These are phyloP conservation scores for Anguilla japonica DNA, from an alignment of 2,113 vertebrate genomes.

Conservation along the genomic window DNA sequence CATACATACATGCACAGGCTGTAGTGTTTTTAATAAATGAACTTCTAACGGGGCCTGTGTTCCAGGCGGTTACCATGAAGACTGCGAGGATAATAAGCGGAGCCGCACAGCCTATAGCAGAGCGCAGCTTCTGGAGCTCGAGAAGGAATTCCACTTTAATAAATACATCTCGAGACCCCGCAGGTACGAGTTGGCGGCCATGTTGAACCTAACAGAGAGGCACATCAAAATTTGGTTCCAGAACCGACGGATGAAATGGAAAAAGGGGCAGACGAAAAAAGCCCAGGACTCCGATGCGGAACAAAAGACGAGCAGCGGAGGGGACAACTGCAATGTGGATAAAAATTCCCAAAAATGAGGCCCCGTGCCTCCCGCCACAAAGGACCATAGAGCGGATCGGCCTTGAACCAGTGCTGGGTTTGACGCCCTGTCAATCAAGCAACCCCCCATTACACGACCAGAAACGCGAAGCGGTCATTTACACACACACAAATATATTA, in stretches of 20 bases:
- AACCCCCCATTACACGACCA: background rate
- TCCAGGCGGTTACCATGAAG: constrained; percentile 38
- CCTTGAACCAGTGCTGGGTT: background rate
- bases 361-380: background rate
- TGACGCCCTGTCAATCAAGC: background rate
- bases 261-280: constrained; percentile 51
- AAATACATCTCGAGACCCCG: constrained; percentile 53
- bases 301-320: background rate
- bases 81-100: constrained; percentile 47
- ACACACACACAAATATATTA: background rate
- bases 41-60: background rate
- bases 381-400: background rate
- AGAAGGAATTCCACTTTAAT: constrained; percentile 58
- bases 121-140: constrained; percentile 51
- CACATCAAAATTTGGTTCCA: constrained; percentile 61
- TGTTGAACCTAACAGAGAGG: constrained; percentile 52
- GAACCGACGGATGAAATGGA: constrained; percentile 60
- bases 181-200: constrained; percentile 52
- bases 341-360: background rate
- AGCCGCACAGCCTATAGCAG: constrained; percentile 51
- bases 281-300: background rate
- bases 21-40: background rate
- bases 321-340: background rate
- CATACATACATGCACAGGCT: background rate
- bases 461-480: background rate